phyloP scores from a whole-genome alignment of 2,797 vertebrate species.

The Spinus olivaceus region DNA sequence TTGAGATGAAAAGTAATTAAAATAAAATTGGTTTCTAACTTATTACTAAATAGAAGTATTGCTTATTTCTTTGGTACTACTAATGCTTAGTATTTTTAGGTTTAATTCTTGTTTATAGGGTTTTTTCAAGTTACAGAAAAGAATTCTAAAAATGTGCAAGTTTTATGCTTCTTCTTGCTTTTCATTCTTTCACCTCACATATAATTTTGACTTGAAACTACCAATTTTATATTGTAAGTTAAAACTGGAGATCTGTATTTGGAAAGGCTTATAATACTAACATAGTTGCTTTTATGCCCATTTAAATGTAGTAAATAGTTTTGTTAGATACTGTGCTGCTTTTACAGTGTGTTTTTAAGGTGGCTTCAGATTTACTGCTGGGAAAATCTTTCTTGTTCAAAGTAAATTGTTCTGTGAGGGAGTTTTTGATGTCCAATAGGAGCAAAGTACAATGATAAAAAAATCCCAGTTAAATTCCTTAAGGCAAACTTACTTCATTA shows the following conservation, averaged over 20 bases:
- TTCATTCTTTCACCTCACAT: neutral
- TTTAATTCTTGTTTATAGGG: neutral
- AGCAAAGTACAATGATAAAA: neutral
- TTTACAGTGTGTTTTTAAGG: slow-evolving; percentile 36
- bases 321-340: neutral
- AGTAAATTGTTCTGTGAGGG: neutral
- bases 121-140: neutral
- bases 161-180: neutral
- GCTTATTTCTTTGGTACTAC: neutral
- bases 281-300: neutral
- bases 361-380: slow-evolving; percentile 21
- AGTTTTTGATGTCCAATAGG: neutral
- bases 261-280: neutral
- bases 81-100: neutral
- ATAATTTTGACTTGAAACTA: neutral
- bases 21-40: neutral
- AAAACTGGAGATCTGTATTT: neutral
- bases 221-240: neutral
- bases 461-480: neutral
- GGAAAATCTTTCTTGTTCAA: neutral
- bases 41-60: neutral
- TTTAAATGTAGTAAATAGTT: neutral
- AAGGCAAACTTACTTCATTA: neutral
- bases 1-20: neutral
- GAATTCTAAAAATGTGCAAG: neutral